Evolutionary conservation across 53 echinoderm and acorn worm species (phyloP), one percentile per base, ranked within the genome.

Genomic region (Apostichopus leukothele): DNA sequence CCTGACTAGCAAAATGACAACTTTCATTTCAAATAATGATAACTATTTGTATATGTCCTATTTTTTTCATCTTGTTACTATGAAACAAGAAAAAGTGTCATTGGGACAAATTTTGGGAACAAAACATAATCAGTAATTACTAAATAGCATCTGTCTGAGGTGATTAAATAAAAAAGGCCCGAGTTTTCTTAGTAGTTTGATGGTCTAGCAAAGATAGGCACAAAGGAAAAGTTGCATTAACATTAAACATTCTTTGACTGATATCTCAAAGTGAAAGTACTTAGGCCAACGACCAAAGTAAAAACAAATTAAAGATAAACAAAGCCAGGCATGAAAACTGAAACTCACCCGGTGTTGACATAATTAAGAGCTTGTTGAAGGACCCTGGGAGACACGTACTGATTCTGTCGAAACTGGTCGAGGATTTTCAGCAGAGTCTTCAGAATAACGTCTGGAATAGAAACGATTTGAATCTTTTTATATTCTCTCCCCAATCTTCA

Each of bases 271-370:
- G 68, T 67, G 68, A 39, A 39, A 39, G 39, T 39, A 39, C 39
- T 39, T 3, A 39, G 39, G 39, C 0, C 39, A 39, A 39, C 3
- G 39, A 39, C 39, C 39, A 3, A 18, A 13, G 68, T 75, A 75
- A 75, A 16, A 75, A 75, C 6, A 75, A 67, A n/a, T 67, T 67
- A 13, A 16, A 16, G 68, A 67, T 67, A 67, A 67, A 67, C 68
- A 3, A 39, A 39, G 39, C 39, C 39, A 39, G 39, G 39, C 39
- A 39, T 39, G 39, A 39, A 39, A 18, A 78, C 55, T 68, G 67
- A 86, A 12, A 90, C 96, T 92, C 53, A 96, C 96, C 93, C 96
- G 57, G 96, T 96, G 79, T 96, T 96, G 88, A 96, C 68, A 76
- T 96, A 96, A 86, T 95, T 95, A 5, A 96, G 90, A 4, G 96